Evolutionary conservation across 2,113 vertebrate genomes (phyloP).

Genomic region (Scortum barcoo): DNA sequence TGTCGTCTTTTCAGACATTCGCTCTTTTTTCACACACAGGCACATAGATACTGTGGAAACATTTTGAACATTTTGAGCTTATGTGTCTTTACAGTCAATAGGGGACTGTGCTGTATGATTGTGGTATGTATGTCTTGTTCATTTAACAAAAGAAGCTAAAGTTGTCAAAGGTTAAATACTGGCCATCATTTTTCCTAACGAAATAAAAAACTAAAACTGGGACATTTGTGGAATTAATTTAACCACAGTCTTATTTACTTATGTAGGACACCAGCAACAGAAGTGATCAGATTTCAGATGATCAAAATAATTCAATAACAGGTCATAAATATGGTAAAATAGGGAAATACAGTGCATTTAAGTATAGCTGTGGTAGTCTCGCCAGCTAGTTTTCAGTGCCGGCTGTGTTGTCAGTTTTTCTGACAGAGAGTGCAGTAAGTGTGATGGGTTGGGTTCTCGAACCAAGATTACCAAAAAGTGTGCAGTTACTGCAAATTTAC

Average conservation of each 20-base stretch:
- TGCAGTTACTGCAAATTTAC: background rate
- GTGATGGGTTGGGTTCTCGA: background rate
- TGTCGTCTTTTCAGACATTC: conserved; percentile 15
- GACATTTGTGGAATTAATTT: no score
- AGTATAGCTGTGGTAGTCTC: background rate
- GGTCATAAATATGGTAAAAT: background rate
- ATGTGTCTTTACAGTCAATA: background rate
- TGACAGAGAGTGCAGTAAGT: background rate
- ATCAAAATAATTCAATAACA: background rate
- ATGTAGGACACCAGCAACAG: no score
- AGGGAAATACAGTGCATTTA: no score
- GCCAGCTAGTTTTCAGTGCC: background rate
- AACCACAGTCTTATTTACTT: no score
- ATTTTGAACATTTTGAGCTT: background rate
- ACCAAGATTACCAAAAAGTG: background rate
- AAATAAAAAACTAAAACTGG: background rate
- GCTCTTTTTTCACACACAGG: background rate
- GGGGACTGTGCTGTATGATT: conserved; percentile 39
- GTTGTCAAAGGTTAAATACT: background rate
- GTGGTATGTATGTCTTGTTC: background rate
- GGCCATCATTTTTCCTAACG: background rate
- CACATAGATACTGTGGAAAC: conserved; percentile 37
- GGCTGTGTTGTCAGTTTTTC: background rate
- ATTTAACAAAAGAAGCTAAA: background rate
- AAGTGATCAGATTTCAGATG: no score